These are phyloP conservation scores for Myrmecophaga tridactyla DNA, from an alignment of 2,113 vertebrate species.

Conservation along the genomic window DNA sequence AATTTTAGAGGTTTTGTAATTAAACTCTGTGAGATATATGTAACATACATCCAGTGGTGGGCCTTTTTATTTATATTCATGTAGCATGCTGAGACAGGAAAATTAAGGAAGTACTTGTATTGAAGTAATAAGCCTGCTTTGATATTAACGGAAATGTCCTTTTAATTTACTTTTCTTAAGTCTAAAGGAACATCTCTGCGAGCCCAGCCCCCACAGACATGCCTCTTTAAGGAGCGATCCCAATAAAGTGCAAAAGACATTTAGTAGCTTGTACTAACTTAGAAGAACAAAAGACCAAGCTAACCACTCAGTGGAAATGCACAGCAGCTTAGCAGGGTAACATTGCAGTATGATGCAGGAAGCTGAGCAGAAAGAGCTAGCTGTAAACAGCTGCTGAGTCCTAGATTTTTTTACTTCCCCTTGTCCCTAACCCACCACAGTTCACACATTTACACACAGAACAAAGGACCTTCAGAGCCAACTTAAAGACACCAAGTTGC, in stretches of 20 bases:
- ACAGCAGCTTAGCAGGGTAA: neutral
- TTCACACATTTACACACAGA: neutral
- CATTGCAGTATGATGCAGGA: neutral
- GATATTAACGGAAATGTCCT: constrained; percentile 49
- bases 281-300: neutral
- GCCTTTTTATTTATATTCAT: constrained; percentile 58
- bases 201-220: constrained; percentile 26
- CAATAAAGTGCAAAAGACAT: constrained; percentile 19
- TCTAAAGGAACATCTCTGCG: neutral
- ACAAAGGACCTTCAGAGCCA: neutral
- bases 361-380: neutral
- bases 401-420: neutral
- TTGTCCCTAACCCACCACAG: neutral
- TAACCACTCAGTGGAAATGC: neutral
- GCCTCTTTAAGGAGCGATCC: constrained; percentile 24
- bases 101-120: constrained; percentile 65
- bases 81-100: constrained; percentile 55
- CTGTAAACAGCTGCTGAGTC: neutral
- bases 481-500: neutral
- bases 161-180: constrained; percentile 60
- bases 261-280: constrained; percentile 42
- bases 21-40: constrained; percentile 58
- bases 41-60: constrained; percentile 37
- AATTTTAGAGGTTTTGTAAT: constrained; percentile 67
- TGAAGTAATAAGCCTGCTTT: constrained; percentile 46